phyloP scores from a whole-genome alignment of 1,140 invertebrate genomes.

The Aphis craccivora region DNA sequence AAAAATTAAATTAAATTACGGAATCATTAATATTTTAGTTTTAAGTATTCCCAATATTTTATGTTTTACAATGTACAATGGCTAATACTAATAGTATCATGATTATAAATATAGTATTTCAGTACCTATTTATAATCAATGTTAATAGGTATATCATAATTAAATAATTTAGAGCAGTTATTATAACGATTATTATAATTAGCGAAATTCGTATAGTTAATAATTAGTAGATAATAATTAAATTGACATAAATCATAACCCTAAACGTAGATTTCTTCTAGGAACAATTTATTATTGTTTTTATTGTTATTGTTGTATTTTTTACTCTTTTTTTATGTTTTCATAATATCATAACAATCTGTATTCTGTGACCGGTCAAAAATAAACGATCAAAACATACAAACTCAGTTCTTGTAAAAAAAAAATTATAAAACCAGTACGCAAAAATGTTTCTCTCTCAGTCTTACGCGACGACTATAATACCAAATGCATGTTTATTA shows the following conservation, averaged over 20 bases:
- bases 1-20: too few relatives aligned
- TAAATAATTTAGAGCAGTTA: too few relatives aligned
- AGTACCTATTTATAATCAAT: too few relatives aligned
- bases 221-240: too few relatives aligned
- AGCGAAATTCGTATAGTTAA: too few relatives aligned
- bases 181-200: too few relatives aligned
- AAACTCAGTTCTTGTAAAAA: neutral
- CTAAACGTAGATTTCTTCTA: neutral
- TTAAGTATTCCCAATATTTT: too few relatives aligned
- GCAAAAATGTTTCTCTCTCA: neutral
- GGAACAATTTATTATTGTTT: neutral
- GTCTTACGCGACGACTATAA: neutral
- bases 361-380: neutral
- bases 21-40: too few relatives aligned
- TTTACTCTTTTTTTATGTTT: neutral
- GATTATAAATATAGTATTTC: too few relatives aligned
- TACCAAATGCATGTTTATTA: slow-evolving; percentile 30
- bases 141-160: too few relatives aligned
- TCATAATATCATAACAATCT: neutral
- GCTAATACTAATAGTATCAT: too few relatives aligned
- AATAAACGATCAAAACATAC: neutral
- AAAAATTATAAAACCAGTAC: slow-evolving; percentile 17
- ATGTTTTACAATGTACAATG: too few relatives aligned
- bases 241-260: neutral
- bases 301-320: neutral